phyloP scores from a whole-genome alignment of 2,888 invertebrate genomes.

The Caenorhabditis angaria region DNA sequence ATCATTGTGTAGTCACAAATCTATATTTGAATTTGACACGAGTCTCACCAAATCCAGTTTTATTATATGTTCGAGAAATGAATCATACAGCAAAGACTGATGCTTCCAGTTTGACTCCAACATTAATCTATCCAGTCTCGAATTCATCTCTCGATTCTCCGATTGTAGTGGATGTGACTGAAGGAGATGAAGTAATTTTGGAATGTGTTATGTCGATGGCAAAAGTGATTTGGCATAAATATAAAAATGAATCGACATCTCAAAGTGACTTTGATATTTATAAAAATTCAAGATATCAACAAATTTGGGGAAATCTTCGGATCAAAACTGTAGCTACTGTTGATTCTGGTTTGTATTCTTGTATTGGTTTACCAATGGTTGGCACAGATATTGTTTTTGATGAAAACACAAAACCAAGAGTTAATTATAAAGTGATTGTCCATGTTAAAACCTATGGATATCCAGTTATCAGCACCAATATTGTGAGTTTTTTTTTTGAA shows the following conservation, averaged over 20 bases:
- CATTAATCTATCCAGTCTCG: slow-evolving; percentile 52
- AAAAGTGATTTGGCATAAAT: slow-evolving; percentile 56
- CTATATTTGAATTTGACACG: slow-evolving; percentile 57
- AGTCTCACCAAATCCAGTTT: slow-evolving; percentile 58
- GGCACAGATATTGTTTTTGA: slow-evolving; percentile 18
- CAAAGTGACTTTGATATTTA: slow-evolving; percentile 59
- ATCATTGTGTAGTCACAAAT: slow-evolving; percentile 68
- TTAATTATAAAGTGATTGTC: slow-evolving; percentile 64
- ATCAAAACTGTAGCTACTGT: slow-evolving; percentile 40
- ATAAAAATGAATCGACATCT: slow-evolving; percentile 53
- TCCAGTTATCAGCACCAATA: too few relatives aligned
- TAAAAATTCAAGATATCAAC: slow-evolving; percentile 55
- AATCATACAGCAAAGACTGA: slow-evolving; percentile 20
- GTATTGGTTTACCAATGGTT: slow-evolving; percentile 34
- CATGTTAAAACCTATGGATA: slow-evolving; percentile 60
- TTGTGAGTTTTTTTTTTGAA: too few relatives aligned
- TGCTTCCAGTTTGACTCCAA: slow-evolving; percentile 32
- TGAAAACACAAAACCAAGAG: slow-evolving; percentile 21
- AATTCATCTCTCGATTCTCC: slow-evolving; percentile 46
- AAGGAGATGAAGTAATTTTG: slow-evolving; percentile 60
- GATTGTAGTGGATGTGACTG: slow-evolving; percentile 58
- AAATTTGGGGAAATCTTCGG: slow-evolving; percentile 66
- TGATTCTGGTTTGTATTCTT: slow-evolving; percentile 36
- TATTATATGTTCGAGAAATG: slow-evolving; percentile 50
- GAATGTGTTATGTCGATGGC: slow-evolving; percentile 67